These are phyloP conservation scores for Trachelus iudaicus DNA, from an alignment of 2,888 invertebrate species.

Conservation along the genomic window DNA sequence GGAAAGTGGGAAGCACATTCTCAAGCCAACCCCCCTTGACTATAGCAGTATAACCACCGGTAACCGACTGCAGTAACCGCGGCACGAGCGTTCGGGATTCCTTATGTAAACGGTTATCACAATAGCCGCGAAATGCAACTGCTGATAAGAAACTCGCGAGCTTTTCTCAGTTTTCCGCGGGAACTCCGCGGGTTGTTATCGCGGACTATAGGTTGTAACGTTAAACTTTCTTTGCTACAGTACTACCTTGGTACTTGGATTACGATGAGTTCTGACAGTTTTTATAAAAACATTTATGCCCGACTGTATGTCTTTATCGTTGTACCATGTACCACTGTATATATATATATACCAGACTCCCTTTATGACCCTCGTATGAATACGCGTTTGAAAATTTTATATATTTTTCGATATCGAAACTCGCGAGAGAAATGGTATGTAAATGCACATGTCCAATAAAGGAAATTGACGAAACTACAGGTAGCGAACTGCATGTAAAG, in stretches of 20 bases:
- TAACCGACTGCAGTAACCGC: constrained; percentile 40
- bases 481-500: neutral
- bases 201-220: constrained; percentile 25
- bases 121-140: constrained; percentile 49
- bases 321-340: neutral
- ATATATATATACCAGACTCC: neutral
- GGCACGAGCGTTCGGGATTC: constrained; percentile 46
- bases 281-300: neutral
- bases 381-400: neutral
- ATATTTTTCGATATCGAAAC: neutral
- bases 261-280: neutral
- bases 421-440: neutral
- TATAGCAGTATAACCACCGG: neutral
- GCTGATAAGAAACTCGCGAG: constrained; percentile 44
- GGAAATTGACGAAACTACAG: no score
- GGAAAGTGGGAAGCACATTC: neutral
- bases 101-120: constrained; percentile 57
- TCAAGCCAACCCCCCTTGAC: neutral
- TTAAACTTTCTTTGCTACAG: neutral
- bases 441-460: no score
- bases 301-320: neutral
- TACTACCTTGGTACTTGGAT: neutral
- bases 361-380: neutral
- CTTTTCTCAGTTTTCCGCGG: constrained; percentile 42
- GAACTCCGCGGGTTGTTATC: constrained; percentile 40